phyloP scores from a whole-genome alignment of 2,797 vertebrate genomes.

The Mus minutoides region DNA sequence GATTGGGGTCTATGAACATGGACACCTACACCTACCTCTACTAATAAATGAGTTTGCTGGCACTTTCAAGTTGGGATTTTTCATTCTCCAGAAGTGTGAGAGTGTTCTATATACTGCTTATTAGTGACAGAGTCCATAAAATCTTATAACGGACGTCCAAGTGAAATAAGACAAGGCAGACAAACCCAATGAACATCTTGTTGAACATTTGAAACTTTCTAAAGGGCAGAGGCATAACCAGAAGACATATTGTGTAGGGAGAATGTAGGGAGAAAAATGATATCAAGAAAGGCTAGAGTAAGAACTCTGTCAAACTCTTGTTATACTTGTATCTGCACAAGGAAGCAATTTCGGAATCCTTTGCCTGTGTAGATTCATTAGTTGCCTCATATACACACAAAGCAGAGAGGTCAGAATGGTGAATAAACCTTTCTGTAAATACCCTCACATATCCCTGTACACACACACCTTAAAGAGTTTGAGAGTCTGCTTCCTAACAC shows the following conservation, averaged over 20 bases:
- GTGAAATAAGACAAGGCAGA: not conserved
- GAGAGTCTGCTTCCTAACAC: not conserved
- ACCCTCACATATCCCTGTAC: not conserved
- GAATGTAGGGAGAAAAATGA: not conserved
- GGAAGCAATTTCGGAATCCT: not conserved
- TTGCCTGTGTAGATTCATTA: not conserved
- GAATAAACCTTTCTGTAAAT: not conserved
- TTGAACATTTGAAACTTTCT: not conserved
- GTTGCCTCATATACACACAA: not conserved
- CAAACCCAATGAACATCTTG: not conserved
- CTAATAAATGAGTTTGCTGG: not conserved
- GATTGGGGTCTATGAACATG: not conserved
- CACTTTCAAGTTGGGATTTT: not conserved
- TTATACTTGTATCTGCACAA: not conserved
- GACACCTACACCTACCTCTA: rapidly evolving
- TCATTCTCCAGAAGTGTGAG: not conserved
- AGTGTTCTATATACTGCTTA: not conserved
- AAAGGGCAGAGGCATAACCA: not conserved
- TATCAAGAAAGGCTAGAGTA: not conserved
- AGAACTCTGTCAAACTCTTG: not conserved
- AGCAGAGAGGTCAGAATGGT: not conserved
- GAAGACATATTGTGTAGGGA: not conserved
- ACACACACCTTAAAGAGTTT: not conserved
- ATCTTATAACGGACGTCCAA: not conserved
- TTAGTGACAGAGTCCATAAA: not conserved